Evolutionary conservation across 2,797 vertebrate species (phyloP).

Genomic region (Chiloscyllium punctatum): DNA sequence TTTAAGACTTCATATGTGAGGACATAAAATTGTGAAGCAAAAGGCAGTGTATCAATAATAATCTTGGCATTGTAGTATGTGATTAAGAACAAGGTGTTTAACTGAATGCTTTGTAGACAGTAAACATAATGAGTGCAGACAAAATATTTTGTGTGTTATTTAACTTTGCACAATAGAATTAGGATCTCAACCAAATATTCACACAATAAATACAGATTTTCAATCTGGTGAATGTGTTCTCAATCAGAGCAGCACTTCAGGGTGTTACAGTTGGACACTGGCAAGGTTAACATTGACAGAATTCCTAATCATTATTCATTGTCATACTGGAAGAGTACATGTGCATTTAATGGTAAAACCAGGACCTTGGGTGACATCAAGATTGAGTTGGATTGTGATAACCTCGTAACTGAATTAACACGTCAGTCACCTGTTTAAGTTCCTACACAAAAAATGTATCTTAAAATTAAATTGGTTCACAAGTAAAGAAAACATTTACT

Average conservation of each 20-base stretch:
- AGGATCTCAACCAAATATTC: not conserved
- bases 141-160: not conserved
- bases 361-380: not conserved
- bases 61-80: constrained; percentile 2
- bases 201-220: not conserved
- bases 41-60: not conserved
- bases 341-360: not conserved
- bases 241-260: not conserved
- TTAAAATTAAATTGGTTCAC: not conserved
- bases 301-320: not conserved
- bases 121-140: not conserved
- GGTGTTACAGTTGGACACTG: not conserved
- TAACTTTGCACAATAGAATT: constrained; percentile 29
- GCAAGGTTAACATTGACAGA: not conserved
- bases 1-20: not conserved
- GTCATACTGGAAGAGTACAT: not conserved
- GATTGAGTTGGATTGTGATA: not conserved
- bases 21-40: not conserved
- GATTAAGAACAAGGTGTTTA: not conserved
- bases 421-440: not conserved
- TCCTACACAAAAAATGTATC: not conserved
- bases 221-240: not conserved
- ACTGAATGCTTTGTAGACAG: not conserved
- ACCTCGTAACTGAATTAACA: not conserved
- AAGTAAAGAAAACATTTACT: not conserved